Conservation (phyloP, 2,888 invertebrate genomes). For the Dilophus febrilis region DNA sequence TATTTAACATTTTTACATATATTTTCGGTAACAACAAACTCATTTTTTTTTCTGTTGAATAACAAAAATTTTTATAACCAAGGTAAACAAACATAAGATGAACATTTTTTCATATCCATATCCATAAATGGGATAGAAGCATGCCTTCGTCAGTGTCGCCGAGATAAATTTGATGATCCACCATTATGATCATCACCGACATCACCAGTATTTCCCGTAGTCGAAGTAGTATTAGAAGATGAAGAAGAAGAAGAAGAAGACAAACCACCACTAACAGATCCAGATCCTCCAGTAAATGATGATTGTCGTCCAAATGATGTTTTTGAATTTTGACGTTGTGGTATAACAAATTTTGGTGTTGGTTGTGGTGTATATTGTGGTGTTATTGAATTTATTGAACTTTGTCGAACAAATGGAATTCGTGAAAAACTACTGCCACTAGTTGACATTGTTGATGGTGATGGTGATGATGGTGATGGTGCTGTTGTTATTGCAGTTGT, state of each 20-base stretch:
- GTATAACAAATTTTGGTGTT: constrained; percentile 29
- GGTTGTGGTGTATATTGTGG: constrained; percentile 28
- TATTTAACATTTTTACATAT: too few species aligned
- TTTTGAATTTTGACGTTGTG: constrained; percentile 20
- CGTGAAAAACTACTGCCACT: constrained; percentile 10
- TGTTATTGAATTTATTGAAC: constrained; percentile 26
- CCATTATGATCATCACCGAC: constrained; percentile 6
- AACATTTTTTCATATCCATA: constrained; percentile 14
- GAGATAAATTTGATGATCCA: constrained; percentile 17
- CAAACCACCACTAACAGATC: constrained; percentile 8
- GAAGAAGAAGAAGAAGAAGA: too few species aligned
- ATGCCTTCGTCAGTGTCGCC: constrained; percentile 30
- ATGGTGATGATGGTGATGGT: constrained; percentile 10
- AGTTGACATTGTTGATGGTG: constrained; percentile 9
- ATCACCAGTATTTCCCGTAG: too few species aligned
- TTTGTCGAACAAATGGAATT: constrained; percentile 21
- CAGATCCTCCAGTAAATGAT: constrained; percentile 9
- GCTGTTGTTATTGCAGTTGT: constrained; percentile 1
- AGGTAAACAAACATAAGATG: constrained; percentile 26
- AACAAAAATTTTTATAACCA: constrained; percentile 24
- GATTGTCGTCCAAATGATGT: constrained; percentile 13
- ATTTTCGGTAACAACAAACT: too few species aligned
- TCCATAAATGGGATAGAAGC: constrained; percentile 22
- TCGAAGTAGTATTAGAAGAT: too few species aligned
- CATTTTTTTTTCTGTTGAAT: too few species aligned